Evolutionary conservation across 2,113 vertebrate genomes (phyloP).

Genomic region (Vidua chalybeata): DNA sequence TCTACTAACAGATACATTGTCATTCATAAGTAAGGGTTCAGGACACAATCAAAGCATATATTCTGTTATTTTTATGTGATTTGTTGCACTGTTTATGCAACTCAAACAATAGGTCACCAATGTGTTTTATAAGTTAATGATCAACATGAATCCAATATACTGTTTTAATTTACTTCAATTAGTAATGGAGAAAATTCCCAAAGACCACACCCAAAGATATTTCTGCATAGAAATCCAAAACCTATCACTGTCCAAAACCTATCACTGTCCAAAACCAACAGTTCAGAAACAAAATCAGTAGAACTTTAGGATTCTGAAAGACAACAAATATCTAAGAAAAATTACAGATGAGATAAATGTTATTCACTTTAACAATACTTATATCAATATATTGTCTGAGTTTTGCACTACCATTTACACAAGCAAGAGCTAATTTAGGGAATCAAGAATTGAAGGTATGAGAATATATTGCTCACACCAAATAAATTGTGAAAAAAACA

Average conservation of each 20-base stretch:
- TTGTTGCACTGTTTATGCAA: not conserved
- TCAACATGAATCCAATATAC: not conserved
- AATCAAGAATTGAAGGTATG: not conserved
- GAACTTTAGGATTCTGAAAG: not conserved
- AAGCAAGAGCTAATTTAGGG: not conserved
- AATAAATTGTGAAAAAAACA: not conserved
- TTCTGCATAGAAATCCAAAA: not conserved
- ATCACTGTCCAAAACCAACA: not conserved
- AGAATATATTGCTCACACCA: not conserved
- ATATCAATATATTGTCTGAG: not conserved
- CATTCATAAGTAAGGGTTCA: not conserved
- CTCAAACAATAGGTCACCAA: not conserved
- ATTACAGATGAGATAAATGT: not conserved
- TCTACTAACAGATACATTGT: not conserved
- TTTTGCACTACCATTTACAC: not conserved
- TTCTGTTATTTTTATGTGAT: not conserved
- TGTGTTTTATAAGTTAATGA: not conserved
- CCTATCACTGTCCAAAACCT: not conserved
- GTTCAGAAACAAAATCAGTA: not conserved
- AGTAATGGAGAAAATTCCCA: not conserved
- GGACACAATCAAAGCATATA: not conserved
- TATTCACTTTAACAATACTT: not conserved
- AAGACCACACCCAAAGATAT: not conserved
- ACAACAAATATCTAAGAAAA: not conserved
- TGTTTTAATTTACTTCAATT: not conserved